These are phyloP conservation scores for Lagothrix lagotricha DNA, from an alignment of 2,797 vertebrate genomes.

Conservation along the genomic window DNA sequence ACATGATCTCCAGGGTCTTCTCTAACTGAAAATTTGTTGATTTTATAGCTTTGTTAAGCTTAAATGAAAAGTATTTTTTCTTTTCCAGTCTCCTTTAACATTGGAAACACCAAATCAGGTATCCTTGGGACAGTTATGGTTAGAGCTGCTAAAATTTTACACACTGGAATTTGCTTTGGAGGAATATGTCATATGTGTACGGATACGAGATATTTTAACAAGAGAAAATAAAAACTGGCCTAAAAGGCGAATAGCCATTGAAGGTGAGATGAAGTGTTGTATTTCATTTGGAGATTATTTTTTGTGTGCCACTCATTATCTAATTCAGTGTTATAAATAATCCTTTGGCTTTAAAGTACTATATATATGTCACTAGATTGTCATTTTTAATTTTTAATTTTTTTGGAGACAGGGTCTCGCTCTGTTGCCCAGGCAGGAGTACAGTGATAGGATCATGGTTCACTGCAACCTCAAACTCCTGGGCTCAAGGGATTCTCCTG, in stretches of 20 bases:
- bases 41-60: slow-evolving; percentile 35
- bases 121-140: slow-evolving; percentile 94
- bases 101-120: slow-evolving; percentile 85
- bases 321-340: slow-evolving; percentile 15
- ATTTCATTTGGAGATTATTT: slow-evolving; percentile 34
- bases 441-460: not conserved
- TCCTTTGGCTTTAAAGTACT: not conserved
- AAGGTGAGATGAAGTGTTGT: slow-evolving; percentile 87
- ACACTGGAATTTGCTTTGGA: slow-evolving; percentile 98
- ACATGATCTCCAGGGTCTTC: not conserved
- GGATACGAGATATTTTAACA: slow-evolving; percentile 92
- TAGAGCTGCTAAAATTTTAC: slow-evolving; percentile 98
- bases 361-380: not conserved
- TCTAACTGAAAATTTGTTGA: slow-evolving; percentile 32
- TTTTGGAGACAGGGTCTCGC: not conserved
- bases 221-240: slow-evolving; percentile 98
- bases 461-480: not conserved
- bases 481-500: not conserved
- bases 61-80: slow-evolving; percentile 71
- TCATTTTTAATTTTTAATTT: not conserved
- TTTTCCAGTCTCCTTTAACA: slow-evolving; percentile 90
- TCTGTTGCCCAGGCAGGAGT: not conserved
- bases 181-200: slow-evolving; percentile 97
- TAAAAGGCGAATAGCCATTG: slow-evolving; percentile 96
- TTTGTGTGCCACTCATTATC: not conserved